Conservation (phyloP, 2,113 vertebrate species). For the Tenrec ecaudatus region DNA sequence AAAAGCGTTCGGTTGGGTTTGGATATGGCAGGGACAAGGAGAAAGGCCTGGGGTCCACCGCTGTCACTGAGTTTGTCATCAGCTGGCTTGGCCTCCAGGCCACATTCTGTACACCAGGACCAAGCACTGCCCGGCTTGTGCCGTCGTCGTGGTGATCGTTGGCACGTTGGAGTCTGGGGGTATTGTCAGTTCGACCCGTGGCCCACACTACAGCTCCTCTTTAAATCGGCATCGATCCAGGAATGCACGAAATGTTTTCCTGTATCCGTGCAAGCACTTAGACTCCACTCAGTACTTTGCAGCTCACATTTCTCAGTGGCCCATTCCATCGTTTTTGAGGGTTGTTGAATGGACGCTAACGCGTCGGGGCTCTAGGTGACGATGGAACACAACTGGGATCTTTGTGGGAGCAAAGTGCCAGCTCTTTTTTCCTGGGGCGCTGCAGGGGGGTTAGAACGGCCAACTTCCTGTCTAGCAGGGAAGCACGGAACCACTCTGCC, state of each 20-base stretch:
- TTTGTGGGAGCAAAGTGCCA: too few species aligned
- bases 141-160: neutral
- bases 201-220: neutral
- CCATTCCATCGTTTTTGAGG: neutral
- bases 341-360: too few species aligned
- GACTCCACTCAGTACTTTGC: neutral
- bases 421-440: too few species aligned
- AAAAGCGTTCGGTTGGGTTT: too few species aligned
- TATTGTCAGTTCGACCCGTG: neutral
- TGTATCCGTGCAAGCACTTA: neutral
- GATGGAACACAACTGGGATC: too few species aligned
- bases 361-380: too few species aligned
- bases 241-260: constrained; percentile 1
- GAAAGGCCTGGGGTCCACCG: constrained; percentile 1
- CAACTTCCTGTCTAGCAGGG: too few species aligned
- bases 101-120: neutral
- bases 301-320: neutral
- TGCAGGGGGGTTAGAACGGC: too few species aligned
- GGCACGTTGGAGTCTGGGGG: neutral
- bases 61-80: neutral
- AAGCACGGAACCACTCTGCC: too few species aligned
- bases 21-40: neutral
- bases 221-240: neutral
- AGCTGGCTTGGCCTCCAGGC: neutral
- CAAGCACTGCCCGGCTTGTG: neutral